Evolutionary conservation across 2,888 invertebrate genomes (phyloP), one percentile per base, ranked within the genome.

Genomic region (Ditylenchus weischeri): DNA sequence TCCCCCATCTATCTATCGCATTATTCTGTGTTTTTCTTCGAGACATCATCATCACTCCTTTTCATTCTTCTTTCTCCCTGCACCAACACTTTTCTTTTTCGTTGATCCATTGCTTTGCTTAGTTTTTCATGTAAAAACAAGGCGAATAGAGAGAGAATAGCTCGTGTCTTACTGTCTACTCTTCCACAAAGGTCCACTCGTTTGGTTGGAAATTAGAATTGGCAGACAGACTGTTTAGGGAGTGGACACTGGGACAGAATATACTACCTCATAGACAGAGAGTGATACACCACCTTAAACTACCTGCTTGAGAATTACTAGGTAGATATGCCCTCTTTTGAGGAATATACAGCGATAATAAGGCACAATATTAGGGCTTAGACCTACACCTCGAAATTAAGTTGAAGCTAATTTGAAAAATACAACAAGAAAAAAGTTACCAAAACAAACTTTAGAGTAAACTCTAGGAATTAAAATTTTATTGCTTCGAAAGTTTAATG

Each of bases 11-110:
- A 43, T 43, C 43, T 43, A 43, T 43, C 43, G 43, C 43, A 62
- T 54, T 62, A 62, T 47, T 62, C 57, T 62, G 35, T 62, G 23
- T 23, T 49, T 62, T 62, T 57, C 57, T 57, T 62, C 59, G 43
- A 59, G 43, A 59, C 59, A 59, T 59, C 59, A 59, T 36, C 35
- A 29, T 21, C 59, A 23, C 59, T 36, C 57, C 35, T 38, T 59
- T 59, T 21, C 43, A 59, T 59, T 59, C 59, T 51, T 43, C 43
- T 43, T 43, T 43, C 15, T 8, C 43, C 43, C 15, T 43, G 13
- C 43, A 43, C 43, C 43, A 43, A 43, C 43, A 43, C 43, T 60
- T 59, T 64, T 58, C 35, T 38, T 36, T 59, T 29, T 59, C 59
- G 59, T 59, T 59, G 59, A 59, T 59, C 59, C 59, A 59, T 59